phyloP scores from a whole-genome alignment of 2,888 invertebrate genomes.

The Phania funesta region DNA sequence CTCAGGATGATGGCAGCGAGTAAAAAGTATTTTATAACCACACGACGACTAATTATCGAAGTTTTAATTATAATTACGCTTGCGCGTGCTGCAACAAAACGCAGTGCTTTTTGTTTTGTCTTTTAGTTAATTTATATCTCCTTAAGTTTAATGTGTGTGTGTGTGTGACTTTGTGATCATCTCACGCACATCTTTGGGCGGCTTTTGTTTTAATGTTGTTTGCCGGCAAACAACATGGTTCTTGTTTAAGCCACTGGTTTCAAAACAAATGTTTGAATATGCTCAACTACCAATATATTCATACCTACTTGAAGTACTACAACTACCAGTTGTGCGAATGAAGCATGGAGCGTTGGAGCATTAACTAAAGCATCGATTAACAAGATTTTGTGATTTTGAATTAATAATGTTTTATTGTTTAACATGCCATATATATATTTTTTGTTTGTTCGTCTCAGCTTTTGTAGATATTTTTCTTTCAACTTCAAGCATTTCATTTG shows the following conservation, averaged over 20 bases:
- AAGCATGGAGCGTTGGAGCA: slow-evolving; percentile 48
- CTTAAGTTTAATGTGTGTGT: background rate
- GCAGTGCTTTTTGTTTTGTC: slow-evolving; percentile 45
- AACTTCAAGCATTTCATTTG: slow-evolving; percentile 76
- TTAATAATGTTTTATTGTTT: slow-evolving; percentile 67
- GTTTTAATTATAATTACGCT: slow-evolving; percentile 76
- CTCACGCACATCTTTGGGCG: slow-evolving; percentile 57
- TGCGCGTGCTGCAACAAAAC: slow-evolving; percentile 67
- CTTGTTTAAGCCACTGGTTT: slow-evolving; percentile 52
- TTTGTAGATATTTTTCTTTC: slow-evolving; percentile 33
- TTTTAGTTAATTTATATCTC: slow-evolving; percentile 12
- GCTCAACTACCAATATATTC: slow-evolving; percentile 7
- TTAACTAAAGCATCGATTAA: slow-evolving; percentile 65
- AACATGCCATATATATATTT: slow-evolving; percentile 70
- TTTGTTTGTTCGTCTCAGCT: slow-evolving; percentile 17
- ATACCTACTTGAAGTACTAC: background rate
- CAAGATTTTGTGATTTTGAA: slow-evolving; percentile 66
- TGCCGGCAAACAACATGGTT: slow-evolving; percentile 55
- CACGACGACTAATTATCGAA: slow-evolving; percentile 78
- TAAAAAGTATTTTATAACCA: slow-evolving; percentile 75
- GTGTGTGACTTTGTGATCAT: slow-evolving; percentile 20
- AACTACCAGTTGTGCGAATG: slow-evolving; percentile 42
- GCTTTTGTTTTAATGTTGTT: slow-evolving; percentile 38
- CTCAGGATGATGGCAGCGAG: slow-evolving; percentile 30
- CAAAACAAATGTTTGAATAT: slow-evolving; percentile 39